phyloP scores from a whole-genome alignment of 1,140 invertebrate species.

The Cotesia glomerata region DNA sequence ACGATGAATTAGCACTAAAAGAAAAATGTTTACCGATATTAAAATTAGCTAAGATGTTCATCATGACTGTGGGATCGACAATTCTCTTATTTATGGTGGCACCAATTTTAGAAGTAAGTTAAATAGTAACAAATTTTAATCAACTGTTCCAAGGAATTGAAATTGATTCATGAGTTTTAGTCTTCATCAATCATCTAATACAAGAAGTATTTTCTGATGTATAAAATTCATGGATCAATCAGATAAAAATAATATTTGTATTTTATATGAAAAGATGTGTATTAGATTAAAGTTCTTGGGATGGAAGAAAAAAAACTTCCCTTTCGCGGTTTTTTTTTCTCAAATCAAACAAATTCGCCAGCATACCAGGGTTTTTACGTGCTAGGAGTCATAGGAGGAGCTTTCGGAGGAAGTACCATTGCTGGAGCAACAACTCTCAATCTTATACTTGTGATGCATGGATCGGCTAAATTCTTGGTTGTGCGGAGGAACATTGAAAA shows the following conservation, averaged over 20 bases:
- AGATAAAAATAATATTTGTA: background rate
- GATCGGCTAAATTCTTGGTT: slow-evolving; percentile 44
- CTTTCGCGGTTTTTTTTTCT: slow-evolving; percentile 42
- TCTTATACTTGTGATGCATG: slow-evolving; percentile 43
- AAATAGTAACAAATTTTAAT: background rate
- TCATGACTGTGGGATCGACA: slow-evolving; percentile 32
- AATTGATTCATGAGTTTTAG: no score
- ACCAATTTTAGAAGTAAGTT: slow-evolving; percentile 44
- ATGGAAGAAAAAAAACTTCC: slow-evolving; percentile 34
- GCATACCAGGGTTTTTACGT: slow-evolving; percentile 36
- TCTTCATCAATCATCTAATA: no score
- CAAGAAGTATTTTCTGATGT: no score
- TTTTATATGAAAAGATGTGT: background rate
- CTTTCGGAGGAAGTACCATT: slow-evolving; percentile 34
- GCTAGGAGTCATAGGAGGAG: slow-evolving; percentile 29
- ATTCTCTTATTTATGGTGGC: slow-evolving; percentile 25
- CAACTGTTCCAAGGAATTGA: no score
- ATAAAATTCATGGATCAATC: background rate
- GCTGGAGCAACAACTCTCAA: slow-evolving; percentile 40
- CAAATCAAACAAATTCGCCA: slow-evolving; percentile 38
- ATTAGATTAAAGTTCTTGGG: slow-evolving; percentile 18
- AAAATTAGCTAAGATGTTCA: slow-evolving; percentile 44
- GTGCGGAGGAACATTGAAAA: slow-evolving; percentile 35
- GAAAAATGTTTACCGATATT: slow-evolving; percentile 42
- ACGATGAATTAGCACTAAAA: slow-evolving; percentile 35